Conservation (phyloP, 92 coral and sea anemone genomes). For the Parazoanthus swiftii region DNA sequence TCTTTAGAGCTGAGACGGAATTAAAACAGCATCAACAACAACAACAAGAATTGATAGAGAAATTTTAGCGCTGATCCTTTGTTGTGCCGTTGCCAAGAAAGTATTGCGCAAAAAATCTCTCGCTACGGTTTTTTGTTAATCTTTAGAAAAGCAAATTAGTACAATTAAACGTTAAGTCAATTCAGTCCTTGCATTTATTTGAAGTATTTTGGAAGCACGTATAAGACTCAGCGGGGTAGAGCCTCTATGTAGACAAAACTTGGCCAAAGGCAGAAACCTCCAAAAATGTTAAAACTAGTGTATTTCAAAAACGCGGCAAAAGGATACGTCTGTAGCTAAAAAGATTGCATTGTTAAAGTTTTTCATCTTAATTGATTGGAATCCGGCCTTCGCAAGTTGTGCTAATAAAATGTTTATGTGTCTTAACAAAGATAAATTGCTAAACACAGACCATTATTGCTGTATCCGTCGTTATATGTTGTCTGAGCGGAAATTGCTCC, state of each 20-base stretch:
- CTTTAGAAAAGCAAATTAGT: background rate
- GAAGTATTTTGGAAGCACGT: background rate
- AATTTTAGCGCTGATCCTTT: background rate
- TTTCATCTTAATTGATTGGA: background rate
- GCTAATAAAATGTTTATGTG: constrained; percentile 21
- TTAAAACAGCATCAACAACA: background rate
- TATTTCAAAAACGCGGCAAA: background rate
- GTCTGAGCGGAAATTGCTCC: background rate
- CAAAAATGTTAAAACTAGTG: background rate
- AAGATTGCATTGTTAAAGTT: background rate
- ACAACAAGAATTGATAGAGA: background rate
- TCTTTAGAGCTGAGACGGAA: background rate
- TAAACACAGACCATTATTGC: constrained; percentile 25
- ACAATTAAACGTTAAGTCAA: background rate
- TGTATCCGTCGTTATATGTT: background rate
- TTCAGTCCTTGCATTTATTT: background rate
- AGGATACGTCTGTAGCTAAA: too few relatives aligned
- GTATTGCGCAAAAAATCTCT: background rate
- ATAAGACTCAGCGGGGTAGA: constrained; percentile 13
- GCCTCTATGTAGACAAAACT: constrained; percentile 11
- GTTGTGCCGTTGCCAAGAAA: background rate
- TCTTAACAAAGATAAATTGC: constrained; percentile 33
- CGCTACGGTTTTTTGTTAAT: background rate
- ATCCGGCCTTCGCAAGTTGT: background rate
- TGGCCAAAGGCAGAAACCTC: constrained; percentile 1